Base-by-base conservation (phyloP, 2,888 invertebrate species). In the Aproaerema taeniolella region DNA sequence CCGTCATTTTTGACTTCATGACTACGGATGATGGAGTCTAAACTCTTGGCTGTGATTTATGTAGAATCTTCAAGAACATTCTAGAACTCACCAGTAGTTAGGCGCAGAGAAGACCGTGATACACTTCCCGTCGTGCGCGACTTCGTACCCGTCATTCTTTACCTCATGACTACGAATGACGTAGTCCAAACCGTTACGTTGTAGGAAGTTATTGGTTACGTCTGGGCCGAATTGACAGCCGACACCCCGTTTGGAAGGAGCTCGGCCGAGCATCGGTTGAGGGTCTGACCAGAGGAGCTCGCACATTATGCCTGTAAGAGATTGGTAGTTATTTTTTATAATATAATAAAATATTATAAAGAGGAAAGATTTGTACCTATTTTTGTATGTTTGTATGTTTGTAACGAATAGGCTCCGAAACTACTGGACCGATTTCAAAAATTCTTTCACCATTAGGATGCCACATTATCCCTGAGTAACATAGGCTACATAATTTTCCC, bases 101-200 rank as follows among this genome's bases (percentile, higher is more conserved):
- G 99, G 99, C 55, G 99, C 99, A 1, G 98, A 98, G 89, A 99
- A 99, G 33, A 99, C 98, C 8, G 99, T 99, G 67, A 99, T 96
- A 73, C 99, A 99, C 69, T 95, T 95, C 25, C 96, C 97, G 64
- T 95, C 92, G 70, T 99, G 99, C 16, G 95, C 94, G 31, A 96
- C 87, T 80, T 99, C 99, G 68, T 98, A 99, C 0, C 99, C 99
- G 41, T 95, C 94, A 57, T 94, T 93, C 83, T 99, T 99, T 35
- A 99, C 98, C 76, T 99, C 99, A 74, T 99, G 99, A 77, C 97
- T 97, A 42, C 99, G 89, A 42, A 99, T 94, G 54, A 99, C 86
- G 75, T 99, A 99, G 60, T 97, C 95, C 39, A 99, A 89, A 15
- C 92, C 91, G 81, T 99, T 99, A 20, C 88, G 76, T 43, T 91